phyloP scores from a whole-genome alignment of 1,140 invertebrate species.

The Bactericera cockerelli region DNA sequence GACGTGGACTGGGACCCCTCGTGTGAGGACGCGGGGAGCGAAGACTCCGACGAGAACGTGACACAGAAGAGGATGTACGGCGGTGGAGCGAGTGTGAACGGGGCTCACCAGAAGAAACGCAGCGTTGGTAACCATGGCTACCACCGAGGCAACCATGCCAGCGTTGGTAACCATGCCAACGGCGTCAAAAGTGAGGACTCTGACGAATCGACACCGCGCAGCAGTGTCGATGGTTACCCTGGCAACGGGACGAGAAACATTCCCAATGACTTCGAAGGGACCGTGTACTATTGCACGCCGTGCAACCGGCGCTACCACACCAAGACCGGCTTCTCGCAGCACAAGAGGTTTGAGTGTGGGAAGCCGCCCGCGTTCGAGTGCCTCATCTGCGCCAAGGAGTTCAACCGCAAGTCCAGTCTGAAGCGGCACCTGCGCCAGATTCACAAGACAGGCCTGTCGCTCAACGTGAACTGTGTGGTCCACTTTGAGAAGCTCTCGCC shows the following conservation, averaged over 20 bases:
- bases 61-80: no score
- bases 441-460: conserved; percentile 11
- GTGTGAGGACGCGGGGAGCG: not conserved
- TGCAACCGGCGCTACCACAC: conserved; percentile 12
- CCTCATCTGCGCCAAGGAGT: conserved; percentile 13
- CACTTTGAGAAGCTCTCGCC: no score
- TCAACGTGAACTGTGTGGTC: not conserved
- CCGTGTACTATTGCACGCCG: conserved; percentile 1
- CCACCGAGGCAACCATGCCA: no score
- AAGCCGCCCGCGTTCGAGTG: conserved; percentile 26
- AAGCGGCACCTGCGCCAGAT: conserved; percentile 15
- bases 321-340: conserved; percentile 24
- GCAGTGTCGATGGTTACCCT: no score
- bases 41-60: not conserved
- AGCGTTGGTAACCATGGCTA: no score
- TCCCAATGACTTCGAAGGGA: no score
- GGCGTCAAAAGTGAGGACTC: no score
- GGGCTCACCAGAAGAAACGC: no score
- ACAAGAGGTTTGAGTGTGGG: conserved; percentile 44
- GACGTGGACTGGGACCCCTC: not conserved
- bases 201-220: no score
- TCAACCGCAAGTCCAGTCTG: conserved; percentile 14
- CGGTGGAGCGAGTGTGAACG: no score
- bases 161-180: no score
- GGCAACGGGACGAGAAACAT: no score